A percentile compares a stretch with the other conserved stretches of the same genome.
Evolutionary conservation across 2,797 vertebrate species (phyloP).

Genomic region (Miichthys miiuy): DNA sequence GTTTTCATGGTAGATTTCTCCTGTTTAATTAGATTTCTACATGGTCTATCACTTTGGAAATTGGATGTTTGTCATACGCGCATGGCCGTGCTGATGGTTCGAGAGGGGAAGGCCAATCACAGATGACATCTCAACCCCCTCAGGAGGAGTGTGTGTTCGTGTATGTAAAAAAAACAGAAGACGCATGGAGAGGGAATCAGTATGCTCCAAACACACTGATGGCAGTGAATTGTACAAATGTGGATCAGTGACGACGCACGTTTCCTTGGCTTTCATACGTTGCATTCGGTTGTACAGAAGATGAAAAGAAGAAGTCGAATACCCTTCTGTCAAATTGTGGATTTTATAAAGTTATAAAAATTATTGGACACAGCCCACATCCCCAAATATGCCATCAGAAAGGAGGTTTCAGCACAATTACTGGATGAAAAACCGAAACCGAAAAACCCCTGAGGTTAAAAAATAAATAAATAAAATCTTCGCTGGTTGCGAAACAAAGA

Average conservation of each 20-base stretch:
- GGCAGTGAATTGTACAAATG: background rate
- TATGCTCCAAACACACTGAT: background rate
- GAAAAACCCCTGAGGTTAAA: background rate
- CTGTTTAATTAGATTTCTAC: conserved; percentile 55
- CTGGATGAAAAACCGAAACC: too few relatives aligned
- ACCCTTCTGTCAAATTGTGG: background rate
- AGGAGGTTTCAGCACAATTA: background rate
- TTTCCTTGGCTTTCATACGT: background rate
- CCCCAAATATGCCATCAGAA: background rate
- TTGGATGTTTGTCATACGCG: conserved; percentile 36
- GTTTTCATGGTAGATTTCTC: conserved; percentile 50
- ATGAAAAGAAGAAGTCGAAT: background rate
- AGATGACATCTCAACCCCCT: conserved; percentile 21
- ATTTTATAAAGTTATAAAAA: conserved; percentile 4
- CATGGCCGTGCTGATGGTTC: background rate
- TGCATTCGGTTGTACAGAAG: background rate
- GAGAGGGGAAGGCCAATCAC: background rate
- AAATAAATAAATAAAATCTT: background rate
- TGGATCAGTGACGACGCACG: background rate
- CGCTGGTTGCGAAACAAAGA: background rate
- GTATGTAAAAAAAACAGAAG: conserved; percentile 16
- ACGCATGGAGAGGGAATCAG: background rate
- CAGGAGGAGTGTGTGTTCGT: background rate
- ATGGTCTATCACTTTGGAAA: conserved; percentile 39
- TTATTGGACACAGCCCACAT: background rate